Conservation (phyloP, 2,113 vertebrate species). For the Ammodytes dubius region DNA sequence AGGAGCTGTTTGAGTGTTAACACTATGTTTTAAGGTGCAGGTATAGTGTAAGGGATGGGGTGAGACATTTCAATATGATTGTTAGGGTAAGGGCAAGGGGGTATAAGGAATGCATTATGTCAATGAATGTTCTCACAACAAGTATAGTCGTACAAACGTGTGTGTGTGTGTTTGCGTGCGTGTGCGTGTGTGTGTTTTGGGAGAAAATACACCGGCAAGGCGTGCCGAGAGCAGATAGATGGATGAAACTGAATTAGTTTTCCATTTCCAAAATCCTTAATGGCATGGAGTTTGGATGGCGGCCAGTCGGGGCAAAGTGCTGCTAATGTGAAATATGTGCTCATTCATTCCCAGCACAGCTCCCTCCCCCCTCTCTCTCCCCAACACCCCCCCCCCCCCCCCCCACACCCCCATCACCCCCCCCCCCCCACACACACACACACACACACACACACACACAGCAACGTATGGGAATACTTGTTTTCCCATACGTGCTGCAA, state of each 20-base stretch:
- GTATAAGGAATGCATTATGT: too few relatives aligned
- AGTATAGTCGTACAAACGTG: too few relatives aligned
- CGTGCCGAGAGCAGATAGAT: conserved; percentile 32
- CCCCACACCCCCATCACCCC: too few relatives aligned
- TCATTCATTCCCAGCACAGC: conserved; percentile 55
- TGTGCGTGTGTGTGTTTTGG: background rate
- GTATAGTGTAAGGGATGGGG: too few relatives aligned
- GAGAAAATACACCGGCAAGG: background rate
- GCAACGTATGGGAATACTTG: conserved; percentile 47
- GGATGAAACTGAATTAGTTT: conserved; percentile 68
- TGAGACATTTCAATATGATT: too few relatives aligned
- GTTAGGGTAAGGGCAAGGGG: background rate
- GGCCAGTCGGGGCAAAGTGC: conserved; percentile 51
- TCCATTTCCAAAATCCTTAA: conserved; percentile 66
- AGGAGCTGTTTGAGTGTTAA: too few relatives aligned
- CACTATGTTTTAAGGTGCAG: too few relatives aligned
- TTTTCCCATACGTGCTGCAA: conserved; percentile 27
- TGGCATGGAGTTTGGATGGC: conserved; percentile 41
- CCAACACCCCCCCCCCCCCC: too few relatives aligned
- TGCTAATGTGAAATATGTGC: conserved; percentile 71
- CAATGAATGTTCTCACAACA: too few relatives aligned
- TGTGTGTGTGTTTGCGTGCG: too few relatives aligned
- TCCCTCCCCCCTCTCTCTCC: conserved; percentile 12
- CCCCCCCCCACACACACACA: too few relatives aligned
- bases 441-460: too few relatives aligned